Conservation (phyloP, 2,888 invertebrate species). For the Dynastes grantii region DNA sequence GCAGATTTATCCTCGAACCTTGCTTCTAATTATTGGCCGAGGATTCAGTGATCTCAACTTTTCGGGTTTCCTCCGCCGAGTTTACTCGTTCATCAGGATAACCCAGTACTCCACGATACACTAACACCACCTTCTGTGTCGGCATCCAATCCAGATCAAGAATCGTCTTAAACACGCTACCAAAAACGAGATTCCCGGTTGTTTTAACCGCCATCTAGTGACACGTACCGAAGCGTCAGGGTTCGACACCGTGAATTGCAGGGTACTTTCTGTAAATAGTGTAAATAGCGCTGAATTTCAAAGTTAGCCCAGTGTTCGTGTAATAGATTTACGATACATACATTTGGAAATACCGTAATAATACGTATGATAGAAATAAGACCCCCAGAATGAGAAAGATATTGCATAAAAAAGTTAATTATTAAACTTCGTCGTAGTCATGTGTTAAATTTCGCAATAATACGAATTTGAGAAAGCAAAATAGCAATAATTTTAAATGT, state of each 20-base stretch:
- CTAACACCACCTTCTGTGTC: conserved; percentile 72
- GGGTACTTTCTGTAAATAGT: conserved; percentile 65
- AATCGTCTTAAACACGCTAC: conserved; percentile 54
- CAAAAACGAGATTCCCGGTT: not conserved
- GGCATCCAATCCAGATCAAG: conserved; percentile 68
- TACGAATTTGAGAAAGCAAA: conserved; percentile 43
- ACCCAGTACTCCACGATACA: conserved; percentile 76
- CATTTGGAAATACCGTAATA: not conserved
- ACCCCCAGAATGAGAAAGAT: conserved; percentile 13
- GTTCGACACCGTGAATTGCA: conserved; percentile 62
- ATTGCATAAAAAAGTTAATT: conserved; percentile 28
- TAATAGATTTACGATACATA: conserved; percentile 33
- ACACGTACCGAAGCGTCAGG: conserved; percentile 44
- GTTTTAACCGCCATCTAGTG: conserved; percentile 27
- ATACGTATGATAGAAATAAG: conserved; percentile 39
- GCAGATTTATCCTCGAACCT: conserved; percentile 83
- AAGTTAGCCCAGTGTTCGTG: conserved; percentile 55
- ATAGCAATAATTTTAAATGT: conserved; percentile 54
- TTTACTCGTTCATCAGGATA: conserved; percentile 78
- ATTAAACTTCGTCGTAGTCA: conserved; percentile 35
- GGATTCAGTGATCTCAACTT: conserved; percentile 94
- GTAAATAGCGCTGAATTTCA: conserved; percentile 59
- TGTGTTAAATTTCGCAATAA: conserved; percentile 44
- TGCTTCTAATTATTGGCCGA: conserved; percentile 87
- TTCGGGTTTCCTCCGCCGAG: conserved; percentile 88